Evolutionary conservation across 1,140 invertebrate genomes (phyloP), one percentile per base, ranked within the genome.

Genomic region (Drosophila auraria): DNA sequence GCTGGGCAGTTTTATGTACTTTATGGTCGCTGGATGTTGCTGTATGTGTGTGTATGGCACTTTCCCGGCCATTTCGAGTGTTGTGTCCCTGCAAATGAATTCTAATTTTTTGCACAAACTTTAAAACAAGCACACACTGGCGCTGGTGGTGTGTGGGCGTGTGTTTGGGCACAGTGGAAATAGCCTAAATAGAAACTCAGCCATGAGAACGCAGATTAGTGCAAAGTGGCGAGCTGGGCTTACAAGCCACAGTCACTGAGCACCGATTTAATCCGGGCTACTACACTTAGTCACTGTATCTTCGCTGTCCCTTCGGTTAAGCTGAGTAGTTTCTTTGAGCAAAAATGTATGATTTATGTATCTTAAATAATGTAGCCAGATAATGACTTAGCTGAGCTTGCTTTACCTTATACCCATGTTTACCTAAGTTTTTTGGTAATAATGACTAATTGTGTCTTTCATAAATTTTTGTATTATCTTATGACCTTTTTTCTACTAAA

Each of bases 91-190:
- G 73, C 81, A 89, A 87, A 87, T 87, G 86, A 87, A 87, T 87
- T 87, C 74, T 89, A 87, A 89, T 82, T 87, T 89, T 81, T 80
- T 74, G 84, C 60, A 42, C 65, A 84, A 87, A 89, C 84, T 89
- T 87, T 84, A 50, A 36, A 62, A 70, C 57, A 66, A 78, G 78
- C 76, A 56, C 36, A 49, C 33, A 40, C 65, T 73, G 12, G 15
- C 47, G 7, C 15, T 14, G 33, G 27, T 60, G 14, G 25, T 51
- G 15, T 14, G 12, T 33, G n/a, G 7, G 25, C 15, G 8, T 20
- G 9, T 17, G 33, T 25, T 2, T 27, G 33, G 25, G n/a, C 49
- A 77, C 63, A 71, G 70, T 73, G 69, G 47, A 53, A 56, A 33
- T 68, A 71, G 63, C 68, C 64, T 71, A 71, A 71, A 71, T 71